Conservation (phyloP, 2,113 vertebrate genomes). For the Calonectris borealis region DNA sequence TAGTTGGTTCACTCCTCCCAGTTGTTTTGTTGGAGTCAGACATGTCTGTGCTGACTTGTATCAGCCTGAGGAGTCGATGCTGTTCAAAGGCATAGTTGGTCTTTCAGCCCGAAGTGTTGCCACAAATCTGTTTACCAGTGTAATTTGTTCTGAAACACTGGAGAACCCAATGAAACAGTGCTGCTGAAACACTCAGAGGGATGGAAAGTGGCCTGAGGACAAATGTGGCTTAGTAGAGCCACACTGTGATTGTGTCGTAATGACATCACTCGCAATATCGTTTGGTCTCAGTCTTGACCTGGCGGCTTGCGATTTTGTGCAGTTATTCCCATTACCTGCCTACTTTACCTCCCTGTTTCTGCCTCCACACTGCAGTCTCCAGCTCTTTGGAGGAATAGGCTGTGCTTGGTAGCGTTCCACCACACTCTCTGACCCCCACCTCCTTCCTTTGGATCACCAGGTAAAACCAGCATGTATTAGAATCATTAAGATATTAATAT, state of each 20-base stretch:
- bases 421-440: not conserved
- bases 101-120: not conserved
- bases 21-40: not conserved
- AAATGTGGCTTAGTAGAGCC: not conserved
- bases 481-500: slow-evolving; percentile 51
- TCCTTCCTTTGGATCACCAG: not conserved
- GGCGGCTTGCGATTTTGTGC: not conserved
- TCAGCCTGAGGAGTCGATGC: not conserved
- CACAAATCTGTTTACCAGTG: not conserved
- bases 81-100: not conserved
- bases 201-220: not conserved
- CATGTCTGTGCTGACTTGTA: not conserved
- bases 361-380: not conserved
- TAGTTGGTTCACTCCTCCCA: not conserved
- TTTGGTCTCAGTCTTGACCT: not conserved
- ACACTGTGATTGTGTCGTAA: not conserved
- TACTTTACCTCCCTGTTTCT: not conserved
- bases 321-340: not conserved
- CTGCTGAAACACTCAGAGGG: not conserved
- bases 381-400: not conserved
- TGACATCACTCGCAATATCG: not conserved
- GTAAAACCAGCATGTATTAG: not conserved
- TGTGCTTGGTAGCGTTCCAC: not conserved
- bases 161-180: not conserved
- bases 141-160: not conserved